Evolutionary conservation across 2,797 vertebrate genomes (phyloP), one percentile per base, ranked within the genome.

Genomic region (Buphagus erythrorhynchus): DNA sequence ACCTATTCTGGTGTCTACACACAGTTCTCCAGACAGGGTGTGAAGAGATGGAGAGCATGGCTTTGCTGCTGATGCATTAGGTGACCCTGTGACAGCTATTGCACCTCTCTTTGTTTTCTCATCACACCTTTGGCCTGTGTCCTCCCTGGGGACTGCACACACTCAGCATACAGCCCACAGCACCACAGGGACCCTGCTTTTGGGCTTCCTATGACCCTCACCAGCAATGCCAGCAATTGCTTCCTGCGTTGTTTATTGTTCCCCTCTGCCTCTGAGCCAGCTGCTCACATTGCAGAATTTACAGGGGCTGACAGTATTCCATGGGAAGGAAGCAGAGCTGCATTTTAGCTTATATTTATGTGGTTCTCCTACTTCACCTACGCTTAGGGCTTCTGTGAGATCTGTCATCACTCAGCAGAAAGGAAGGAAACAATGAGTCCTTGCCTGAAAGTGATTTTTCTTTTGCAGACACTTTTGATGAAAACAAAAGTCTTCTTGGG

Each of bases 361-460:
- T 66, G 35, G 22, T 65, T 95, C 82, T 93, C 17, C 58, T 58
- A 26, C 91, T 86, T 61, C 46, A 90, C 87, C 90, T 90, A 48
- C 69, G 45, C 72, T 76, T 35, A 28, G 15, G 43, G 25, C 55
- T 96, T 84, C 90, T 91, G 74, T 0, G 3, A 90, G 54, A 46
- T 93, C 90, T 94, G 51, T 84, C 93, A 78, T 55, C 62, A 18
- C 90, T 81, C 90, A 84, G 86, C 22, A 17, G 59, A 90, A 96
- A 90, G 85, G 93, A 95, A 95, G 83, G 93, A 94, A 95, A 71
- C 52, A 69, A 82, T 35, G 75, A 82, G 31, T 57, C 40, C 55
- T 76, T 75, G 74, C 48, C 77, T 82, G 78, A 95, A 85, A 89
- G n/a, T 2, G 7, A 24, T 71, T 96, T 97, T 89, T 92, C 52